Base-by-base conservation (phyloP, 2,888 invertebrate genomes). In the Petrolisthes cinctipes region DNA sequence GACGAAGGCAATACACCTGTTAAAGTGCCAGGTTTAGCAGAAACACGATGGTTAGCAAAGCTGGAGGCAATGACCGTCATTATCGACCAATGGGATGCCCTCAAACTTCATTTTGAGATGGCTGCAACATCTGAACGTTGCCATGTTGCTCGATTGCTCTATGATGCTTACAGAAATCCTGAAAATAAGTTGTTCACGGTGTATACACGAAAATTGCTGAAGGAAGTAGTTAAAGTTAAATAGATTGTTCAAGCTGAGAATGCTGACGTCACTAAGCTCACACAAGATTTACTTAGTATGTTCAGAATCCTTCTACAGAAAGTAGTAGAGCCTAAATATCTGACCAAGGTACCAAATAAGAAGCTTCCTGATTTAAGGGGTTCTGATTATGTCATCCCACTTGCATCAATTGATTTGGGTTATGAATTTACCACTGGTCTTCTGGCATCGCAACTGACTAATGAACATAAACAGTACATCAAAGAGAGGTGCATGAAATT, bases 51-150 rank as follows among this genome's bases (percentile, higher is more conserved):
- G 85, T 68, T 85, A 56, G 85, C 53, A 66, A 23, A 79, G 54
- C 57, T 85, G 78, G 85, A 85, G 4, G 79, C 85, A 3, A 76
- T 85, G 23, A 61, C 17, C 17, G 66, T 85, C 54, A 85, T 79
- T 75, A 53, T 61, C 11, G 80, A 79, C 53, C 79, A 78, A n/a
- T 85, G 53, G 68, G 66, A 79, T 78, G 85, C 54, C 20, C 79
- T 85, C 23, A 78, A 57, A 53, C 61, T 85, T 76, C 78, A 85
- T 78, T 79, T 85, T 85, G 66, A 85, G 57, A 76, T 85, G 79
- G 4, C 66, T 78, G 61, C 79, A 11, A 79, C 85, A 17, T 66
- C 14, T 53, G 79, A 78, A 68, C 51, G 54, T 53, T 85, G 85
- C 57, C 85, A 85, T 20, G 51, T 5, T 51, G 54, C 85, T 37